Conservation (phyloP, 2,888 invertebrate species). For the Cheilosia soror region DNA sequence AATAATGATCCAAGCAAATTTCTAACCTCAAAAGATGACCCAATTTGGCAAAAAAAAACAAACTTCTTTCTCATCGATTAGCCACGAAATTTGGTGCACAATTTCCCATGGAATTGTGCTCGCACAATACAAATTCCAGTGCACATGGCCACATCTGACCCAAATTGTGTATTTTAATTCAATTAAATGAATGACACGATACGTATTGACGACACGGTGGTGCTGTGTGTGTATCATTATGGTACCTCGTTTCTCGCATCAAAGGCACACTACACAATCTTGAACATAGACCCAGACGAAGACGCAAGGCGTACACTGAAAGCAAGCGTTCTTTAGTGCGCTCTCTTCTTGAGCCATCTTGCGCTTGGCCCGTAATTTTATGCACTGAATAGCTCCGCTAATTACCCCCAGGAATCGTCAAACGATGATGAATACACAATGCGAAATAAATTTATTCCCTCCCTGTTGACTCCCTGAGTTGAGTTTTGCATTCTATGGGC, state of each 20-base stretch:
- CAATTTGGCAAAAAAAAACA: neutral
- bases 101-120: neutral
- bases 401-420: conserved; percentile 72
- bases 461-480: conserved; percentile 24
- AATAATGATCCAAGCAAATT: neutral
- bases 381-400: conserved; percentile 70
- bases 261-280: conserved; percentile 12
- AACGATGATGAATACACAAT: conserved; percentile 72
- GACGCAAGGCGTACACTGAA: neutral
- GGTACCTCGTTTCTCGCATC: conserved; percentile 3
- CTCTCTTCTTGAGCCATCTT: neutral
- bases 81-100: neutral
- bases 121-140: conserved; percentile 24
- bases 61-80: conserved; percentile 7
- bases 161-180: conserved; percentile 54
- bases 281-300: neutral
- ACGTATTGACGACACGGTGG: neutral
- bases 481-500: conserved; percentile 53
- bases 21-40: conserved; percentile 24
- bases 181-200: conserved; percentile 50
- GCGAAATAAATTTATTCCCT: conserved; percentile 56
- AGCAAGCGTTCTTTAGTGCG: conserved; percentile 7
- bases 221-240: neutral
- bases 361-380: conserved; percentile 57
- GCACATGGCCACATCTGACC: conserved; percentile 50